Percentiles rank a stretch among this genome's conserved stretches.
phyloP scores from a whole-genome alignment of 1,140 invertebrate species.

The Bombus picipes region DNA sequence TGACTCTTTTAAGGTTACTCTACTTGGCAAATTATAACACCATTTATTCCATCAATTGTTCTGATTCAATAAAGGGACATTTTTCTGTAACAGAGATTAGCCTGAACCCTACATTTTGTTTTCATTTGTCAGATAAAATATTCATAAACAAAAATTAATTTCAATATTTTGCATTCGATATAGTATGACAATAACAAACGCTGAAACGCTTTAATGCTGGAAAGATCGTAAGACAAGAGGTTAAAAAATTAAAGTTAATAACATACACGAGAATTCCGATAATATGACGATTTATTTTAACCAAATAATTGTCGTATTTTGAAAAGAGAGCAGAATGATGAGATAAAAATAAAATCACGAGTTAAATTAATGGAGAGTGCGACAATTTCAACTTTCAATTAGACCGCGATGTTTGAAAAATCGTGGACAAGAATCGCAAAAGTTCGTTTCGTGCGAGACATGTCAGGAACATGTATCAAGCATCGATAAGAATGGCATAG shows the following conservation, averaged over 20 bases:
- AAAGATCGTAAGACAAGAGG: too few relatives aligned
- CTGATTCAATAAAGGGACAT: not conserved
- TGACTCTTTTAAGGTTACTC: not conserved
- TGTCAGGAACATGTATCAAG: constrained; percentile 51
- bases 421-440: constrained; percentile 19
- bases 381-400: constrained; percentile 36
- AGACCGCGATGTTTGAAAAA: constrained; percentile 11
- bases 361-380: not conserved
- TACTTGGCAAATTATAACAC: not conserved
- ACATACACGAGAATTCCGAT: too few relatives aligned
- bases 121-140: not conserved
- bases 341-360: too few relatives aligned
- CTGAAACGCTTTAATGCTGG: too few relatives aligned
- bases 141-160: not conserved
- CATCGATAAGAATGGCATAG: constrained; percentile 27
- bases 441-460: constrained; percentile 42
- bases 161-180: not conserved
- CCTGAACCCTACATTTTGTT: not conserved
- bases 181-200: too few relatives aligned
- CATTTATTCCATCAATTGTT: not conserved
- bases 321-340: too few relatives aligned
- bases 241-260: too few relatives aligned
- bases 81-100: not conserved
- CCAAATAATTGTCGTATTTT: not conserved
- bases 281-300: not conserved